phyloP scores from a whole-genome alignment of 2,113 vertebrate species.

The Rallus limicola region DNA sequence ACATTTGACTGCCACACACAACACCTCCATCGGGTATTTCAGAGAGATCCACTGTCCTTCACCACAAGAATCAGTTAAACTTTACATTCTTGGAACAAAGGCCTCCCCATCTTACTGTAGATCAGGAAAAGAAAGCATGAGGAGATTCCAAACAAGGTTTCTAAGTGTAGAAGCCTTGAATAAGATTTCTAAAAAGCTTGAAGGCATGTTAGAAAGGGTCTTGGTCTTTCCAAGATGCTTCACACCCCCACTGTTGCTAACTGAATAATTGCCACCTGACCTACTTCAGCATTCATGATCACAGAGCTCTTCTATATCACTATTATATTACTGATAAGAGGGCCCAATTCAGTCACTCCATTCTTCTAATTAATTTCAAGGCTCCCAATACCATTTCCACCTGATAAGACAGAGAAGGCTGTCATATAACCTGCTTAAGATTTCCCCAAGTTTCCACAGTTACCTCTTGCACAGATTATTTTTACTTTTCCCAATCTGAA shows the following conservation, averaged over 20 bases:
- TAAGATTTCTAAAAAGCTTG: background rate
- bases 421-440: background rate
- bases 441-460: background rate
- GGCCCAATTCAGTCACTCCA: background rate
- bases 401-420: background rate
- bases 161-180: background rate
- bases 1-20: background rate
- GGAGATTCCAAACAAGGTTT: background rate
- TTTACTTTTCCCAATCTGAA: background rate
- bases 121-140: background rate
- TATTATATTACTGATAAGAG: background rate
- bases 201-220: background rate
- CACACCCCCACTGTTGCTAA: background rate
- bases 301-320: background rate
- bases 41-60: background rate
- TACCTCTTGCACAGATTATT: slow-evolving; percentile 30
- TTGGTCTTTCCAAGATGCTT: background rate
- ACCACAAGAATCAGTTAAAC: background rate
- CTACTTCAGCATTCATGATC: background rate
- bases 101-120: background rate
- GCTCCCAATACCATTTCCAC: background rate
- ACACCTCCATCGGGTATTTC: background rate
- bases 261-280: background rate
- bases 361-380: background rate
- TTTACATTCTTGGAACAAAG: background rate